Percentiles rank a stretch among this genome's conserved stretches.
Conservation (phyloP, 2,797 vertebrate species). For the Peromyscus melanophrys region DNA sequence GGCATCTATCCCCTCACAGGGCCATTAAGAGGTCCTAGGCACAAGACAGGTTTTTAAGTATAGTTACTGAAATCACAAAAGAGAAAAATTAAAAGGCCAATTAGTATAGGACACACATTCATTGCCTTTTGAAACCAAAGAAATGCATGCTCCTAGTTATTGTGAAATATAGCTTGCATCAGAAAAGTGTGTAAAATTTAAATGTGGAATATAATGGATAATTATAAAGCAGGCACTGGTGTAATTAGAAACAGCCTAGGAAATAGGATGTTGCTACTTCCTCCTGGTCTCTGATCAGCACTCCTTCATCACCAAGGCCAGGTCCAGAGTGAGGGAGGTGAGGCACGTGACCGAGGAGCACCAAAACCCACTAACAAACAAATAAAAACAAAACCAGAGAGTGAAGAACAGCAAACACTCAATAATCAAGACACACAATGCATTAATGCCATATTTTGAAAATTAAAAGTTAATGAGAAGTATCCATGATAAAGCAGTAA, state of each 20-base stretch:
- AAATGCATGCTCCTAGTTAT: background rate
- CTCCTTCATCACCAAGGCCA: background rate
- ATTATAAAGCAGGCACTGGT: slow-evolving; percentile 34
- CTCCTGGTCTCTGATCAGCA: background rate
- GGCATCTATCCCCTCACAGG: background rate
- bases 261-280: background rate
- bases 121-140: slow-evolving; percentile 53
- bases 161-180: slow-evolving; percentile 12
- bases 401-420: background rate
- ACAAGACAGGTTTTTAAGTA: slow-evolving; percentile 15
- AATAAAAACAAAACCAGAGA: background rate
- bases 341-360: background rate
- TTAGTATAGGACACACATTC: slow-evolving; percentile 33
- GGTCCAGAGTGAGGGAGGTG: background rate
- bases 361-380: background rate
- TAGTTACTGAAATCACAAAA: slow-evolving; percentile 41
- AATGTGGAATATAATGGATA: background rate
- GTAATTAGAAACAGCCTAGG: background rate
- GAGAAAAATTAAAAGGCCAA: slow-evolving; percentile 33
- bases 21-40: background rate
- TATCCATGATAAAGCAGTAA: background rate
- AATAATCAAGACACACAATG: background rate
- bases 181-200: slow-evolving; percentile 50
- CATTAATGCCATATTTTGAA: background rate
- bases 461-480: slow-evolving; percentile 22